A percentile compares a stretch with the other conserved stretches of the same genome.
phyloP scores from a whole-genome alignment of 2,113 vertebrate species.

The Tylochromis polylepis region DNA sequence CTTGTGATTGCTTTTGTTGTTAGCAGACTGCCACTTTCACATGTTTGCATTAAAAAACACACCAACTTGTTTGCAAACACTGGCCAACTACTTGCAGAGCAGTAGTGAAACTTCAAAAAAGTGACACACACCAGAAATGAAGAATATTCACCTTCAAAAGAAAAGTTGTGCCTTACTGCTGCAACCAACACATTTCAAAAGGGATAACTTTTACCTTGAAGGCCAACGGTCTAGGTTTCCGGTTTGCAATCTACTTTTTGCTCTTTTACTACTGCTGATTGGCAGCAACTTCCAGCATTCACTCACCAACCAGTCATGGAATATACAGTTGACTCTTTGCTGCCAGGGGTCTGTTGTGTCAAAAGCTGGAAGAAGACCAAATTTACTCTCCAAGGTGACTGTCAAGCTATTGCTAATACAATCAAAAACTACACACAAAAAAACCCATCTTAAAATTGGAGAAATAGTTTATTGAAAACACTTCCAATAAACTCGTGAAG shows the following conservation, averaged over 20 bases:
- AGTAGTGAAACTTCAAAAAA: neutral
- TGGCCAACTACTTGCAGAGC: neutral
- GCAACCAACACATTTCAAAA: too few species aligned
- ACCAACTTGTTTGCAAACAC: neutral
- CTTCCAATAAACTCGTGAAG: neutral
- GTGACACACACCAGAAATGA: neutral
- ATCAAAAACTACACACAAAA: neutral
- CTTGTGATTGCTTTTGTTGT: neutral
- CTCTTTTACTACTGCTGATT: neutral
- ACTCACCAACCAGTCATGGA: neutral
- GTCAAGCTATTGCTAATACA: fast-evolving
- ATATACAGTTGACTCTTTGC: neutral
- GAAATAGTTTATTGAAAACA: neutral
- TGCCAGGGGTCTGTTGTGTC: neutral
- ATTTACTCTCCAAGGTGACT: neutral
- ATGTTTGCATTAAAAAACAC: neutral
- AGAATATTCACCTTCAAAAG: too few species aligned
- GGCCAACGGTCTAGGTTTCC: too few species aligned
- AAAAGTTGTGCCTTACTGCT: too few species aligned
- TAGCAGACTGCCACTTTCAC: neutral
- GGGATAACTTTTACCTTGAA: too few species aligned
- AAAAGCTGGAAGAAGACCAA: neutral
- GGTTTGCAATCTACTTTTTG: too few species aligned
- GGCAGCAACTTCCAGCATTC: neutral
- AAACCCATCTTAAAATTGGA: neutral